These are phyloP conservation scores for Neostethus bicornis DNA, from an alignment of 2,797 vertebrate genomes.

Conservation along the genomic window DNA sequence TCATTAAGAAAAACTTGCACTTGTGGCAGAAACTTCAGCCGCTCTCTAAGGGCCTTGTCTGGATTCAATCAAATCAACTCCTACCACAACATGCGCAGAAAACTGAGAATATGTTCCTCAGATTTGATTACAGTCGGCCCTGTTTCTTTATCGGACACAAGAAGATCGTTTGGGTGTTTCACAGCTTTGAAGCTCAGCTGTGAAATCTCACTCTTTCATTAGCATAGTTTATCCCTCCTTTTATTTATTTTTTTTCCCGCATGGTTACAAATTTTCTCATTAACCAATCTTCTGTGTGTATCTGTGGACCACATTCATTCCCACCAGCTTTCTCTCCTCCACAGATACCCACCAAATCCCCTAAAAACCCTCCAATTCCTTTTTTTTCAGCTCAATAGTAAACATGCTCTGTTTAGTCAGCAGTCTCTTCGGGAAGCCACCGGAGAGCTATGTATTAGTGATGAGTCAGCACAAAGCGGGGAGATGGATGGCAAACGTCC, in stretches of 20 bases:
- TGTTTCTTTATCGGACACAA: conserved; percentile 20
- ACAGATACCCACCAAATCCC: conserved; percentile 4
- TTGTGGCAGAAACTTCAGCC: conserved; percentile 78
- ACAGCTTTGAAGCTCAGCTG: too few species aligned
- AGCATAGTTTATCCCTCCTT: conserved; percentile 23
- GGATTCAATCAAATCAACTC: conserved; percentile 74
- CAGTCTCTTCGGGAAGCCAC: conserved; percentile 21
- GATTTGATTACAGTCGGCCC: conserved; percentile 40
- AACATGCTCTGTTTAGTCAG: conserved; percentile 38
- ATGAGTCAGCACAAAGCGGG: conserved; percentile 46
- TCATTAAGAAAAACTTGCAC: conserved; percentile 78
- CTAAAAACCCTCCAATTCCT: background rate
- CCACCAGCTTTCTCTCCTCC: conserved; percentile 12
- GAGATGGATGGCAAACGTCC: conserved; percentile 40
- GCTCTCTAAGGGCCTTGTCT: conserved; percentile 72
- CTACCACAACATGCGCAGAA: conserved; percentile 55
- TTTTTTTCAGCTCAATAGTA: conserved; percentile 21
- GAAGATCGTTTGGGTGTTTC: conserved; percentile 4
- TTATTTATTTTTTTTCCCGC: too few species aligned
- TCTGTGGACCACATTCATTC: conserved; percentile 8
- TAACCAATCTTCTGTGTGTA: conserved; percentile 8
- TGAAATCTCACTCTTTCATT: conserved; percentile 9
- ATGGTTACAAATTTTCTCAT: conserved; percentile 9
- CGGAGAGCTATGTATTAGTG: conserved; percentile 29
- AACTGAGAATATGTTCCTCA: conserved; percentile 28